Evolutionary conservation across 2,113 vertebrate genomes (phyloP).

Genomic region (Spheniscus mendiculus): DNA sequence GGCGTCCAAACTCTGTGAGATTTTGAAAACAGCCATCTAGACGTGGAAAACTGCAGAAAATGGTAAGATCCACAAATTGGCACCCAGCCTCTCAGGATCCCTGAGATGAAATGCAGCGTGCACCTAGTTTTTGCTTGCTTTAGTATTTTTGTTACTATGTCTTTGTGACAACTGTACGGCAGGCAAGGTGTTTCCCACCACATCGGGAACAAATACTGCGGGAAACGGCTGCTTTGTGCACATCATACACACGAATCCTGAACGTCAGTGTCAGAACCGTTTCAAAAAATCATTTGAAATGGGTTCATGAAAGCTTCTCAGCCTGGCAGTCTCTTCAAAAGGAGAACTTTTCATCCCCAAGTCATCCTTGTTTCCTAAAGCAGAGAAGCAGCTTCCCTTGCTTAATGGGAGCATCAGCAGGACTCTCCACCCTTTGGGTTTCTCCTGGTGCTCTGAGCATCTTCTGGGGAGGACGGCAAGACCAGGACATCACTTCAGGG

Average conservation of each 20-base stretch:
- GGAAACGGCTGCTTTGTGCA: background rate
- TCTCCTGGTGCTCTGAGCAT: background rate
- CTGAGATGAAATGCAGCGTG: background rate
- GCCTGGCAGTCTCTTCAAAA: slow-evolving; percentile 35
- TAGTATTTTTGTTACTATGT: background rate
- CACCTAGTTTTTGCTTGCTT: background rate
- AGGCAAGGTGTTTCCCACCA: slow-evolving; percentile 2
- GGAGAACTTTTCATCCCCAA: slow-evolving; percentile 6
- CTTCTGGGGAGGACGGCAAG: background rate
- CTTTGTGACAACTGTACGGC: background rate
- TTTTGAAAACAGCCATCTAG: background rate
- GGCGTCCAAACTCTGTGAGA: fast-evolving
- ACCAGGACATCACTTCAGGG: background rate
- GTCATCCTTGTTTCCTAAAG: background rate
- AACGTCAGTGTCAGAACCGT: background rate
- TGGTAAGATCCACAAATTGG: fast-evolving
- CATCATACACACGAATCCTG: background rate
- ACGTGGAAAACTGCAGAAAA: background rate
- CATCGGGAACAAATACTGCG: background rate
- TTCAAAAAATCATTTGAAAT: slow-evolving; percentile 14
- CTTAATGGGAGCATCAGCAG: background rate
- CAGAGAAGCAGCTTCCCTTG: background rate
- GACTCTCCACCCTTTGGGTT: background rate
- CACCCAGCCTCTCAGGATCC: background rate
- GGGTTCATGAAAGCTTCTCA: slow-evolving; percentile 34